Conservation (phyloP, 2,113 vertebrate species). For the Eidolon helvum region DNA sequence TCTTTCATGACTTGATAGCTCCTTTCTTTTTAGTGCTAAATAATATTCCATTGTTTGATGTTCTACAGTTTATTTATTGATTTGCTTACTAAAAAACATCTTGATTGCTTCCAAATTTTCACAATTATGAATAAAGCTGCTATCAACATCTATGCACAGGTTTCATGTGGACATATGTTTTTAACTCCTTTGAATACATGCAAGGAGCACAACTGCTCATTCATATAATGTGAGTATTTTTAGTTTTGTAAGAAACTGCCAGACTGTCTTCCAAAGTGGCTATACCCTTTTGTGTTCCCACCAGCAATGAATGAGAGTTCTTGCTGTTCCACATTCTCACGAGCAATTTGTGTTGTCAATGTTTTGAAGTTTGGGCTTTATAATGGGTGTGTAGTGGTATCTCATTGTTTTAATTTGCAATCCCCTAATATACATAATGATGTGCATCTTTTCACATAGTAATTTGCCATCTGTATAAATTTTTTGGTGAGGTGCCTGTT, state of each 20-base stretch:
- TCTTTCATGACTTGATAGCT: background rate
- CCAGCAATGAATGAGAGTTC: background rate
- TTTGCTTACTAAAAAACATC: background rate
- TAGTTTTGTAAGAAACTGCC: background rate
- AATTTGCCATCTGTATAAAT: background rate
- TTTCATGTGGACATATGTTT: background rate
- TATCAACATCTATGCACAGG: background rate
- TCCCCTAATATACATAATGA: background rate
- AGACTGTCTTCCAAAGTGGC: conserved; percentile 4
- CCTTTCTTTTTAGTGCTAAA: background rate
- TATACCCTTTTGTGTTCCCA: background rate
- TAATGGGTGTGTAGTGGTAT: background rate
- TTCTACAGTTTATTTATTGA: background rate
- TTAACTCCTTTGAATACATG: conserved; percentile 23
- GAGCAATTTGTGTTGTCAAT: background rate
- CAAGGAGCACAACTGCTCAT: background rate
- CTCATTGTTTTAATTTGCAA: background rate
- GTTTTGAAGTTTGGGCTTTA: background rate
- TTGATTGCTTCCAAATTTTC: background rate
- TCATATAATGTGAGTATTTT: too few relatives aligned
- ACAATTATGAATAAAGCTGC: too few relatives aligned
- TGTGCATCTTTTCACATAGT: background rate
- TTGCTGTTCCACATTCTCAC: background rate
- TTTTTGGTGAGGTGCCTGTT: background rate
- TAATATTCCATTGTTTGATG: background rate